Evolutionary conservation across 2,888 invertebrate species (phyloP), one percentile per base, ranked within the genome.

Genomic region (Ichneumoninae sp.): DNA sequence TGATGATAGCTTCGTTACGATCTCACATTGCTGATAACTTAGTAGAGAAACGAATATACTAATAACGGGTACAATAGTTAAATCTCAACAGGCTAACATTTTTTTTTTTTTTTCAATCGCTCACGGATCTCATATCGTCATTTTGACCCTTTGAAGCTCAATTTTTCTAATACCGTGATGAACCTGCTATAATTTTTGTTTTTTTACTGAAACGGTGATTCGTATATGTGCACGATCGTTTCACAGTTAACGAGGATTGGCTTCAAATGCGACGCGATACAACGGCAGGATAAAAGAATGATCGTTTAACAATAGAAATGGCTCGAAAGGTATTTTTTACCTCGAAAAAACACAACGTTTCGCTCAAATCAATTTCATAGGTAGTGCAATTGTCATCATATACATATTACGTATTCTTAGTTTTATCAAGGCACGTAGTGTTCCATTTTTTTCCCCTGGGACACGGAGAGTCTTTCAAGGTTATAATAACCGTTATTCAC

Each of bases 311-410:
- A 62, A 33, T 22, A 5, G 1, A 30, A 36, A 65, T 36, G 40
- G 33, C 22, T 16, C 13, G 7, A 33, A 47, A 36, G 1, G 19
- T 22, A 19, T 65, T 19, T 65, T 50, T 65, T n/a, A 52, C 19
- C 19, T 66, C 36, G 65, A 66, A 52, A 13, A 10, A 60, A 26
- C 22, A 57, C 13, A 26, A 30, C 54, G 19, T 36, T 66, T 54
- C 50, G 22, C 52, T 40, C 36, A 13, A 36, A 8, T 2, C 8
- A 8, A 36, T 75, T 60, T 74, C 36, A 36, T 75, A 75, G 52
- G 65, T 75, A 66, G 75, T 75, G 75, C 75, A 75, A 75, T 65
- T 52, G 36, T 65, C 5, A 65, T 22, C 7, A 75, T 52, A 75
- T 10, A 62, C 10, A 65, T 36, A 52, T 66, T 65, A 36, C n/a